Conservation (phyloP, 2,888 invertebrate species). For the Acleris literana region DNA sequence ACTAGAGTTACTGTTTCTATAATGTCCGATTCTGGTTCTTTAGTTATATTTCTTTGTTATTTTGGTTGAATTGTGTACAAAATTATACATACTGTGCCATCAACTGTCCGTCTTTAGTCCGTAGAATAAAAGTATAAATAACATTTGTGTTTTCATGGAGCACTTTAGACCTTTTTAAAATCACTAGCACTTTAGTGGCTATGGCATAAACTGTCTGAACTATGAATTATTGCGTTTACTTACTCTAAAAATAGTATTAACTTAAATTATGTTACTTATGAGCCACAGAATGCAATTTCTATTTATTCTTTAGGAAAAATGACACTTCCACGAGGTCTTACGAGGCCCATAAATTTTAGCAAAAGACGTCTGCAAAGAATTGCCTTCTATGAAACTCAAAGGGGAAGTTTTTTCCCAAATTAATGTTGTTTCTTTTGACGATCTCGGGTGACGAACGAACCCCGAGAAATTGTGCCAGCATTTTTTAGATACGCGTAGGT, state of each 20-base stretch:
- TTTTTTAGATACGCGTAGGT: slow-evolving; percentile 19
- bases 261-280: not conserved
- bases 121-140: too few relatives aligned
- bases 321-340: slow-evolving; percentile 27
- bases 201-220: too few relatives aligned
- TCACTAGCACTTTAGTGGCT: too few relatives aligned
- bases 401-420: slow-evolving; percentile 29
- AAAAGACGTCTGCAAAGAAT: slow-evolving; percentile 28
- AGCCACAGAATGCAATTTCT: slow-evolving; percentile 14
- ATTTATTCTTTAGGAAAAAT: slow-evolving; percentile 28
- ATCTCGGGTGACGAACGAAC: slow-evolving; percentile 13
- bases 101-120: too few relatives aligned
- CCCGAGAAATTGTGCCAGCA: slow-evolving; percentile 14
- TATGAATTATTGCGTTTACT: not conserved
- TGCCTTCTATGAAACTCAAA: slow-evolving; percentile 33
- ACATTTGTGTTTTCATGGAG: too few relatives aligned
- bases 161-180: too few relatives aligned
- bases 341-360: slow-evolving; percentile 27
- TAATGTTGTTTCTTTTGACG: slow-evolving; percentile 34
- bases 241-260: not conserved
- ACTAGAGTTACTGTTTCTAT: too few relatives aligned
- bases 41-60: too few relatives aligned
- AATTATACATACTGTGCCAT: too few relatives aligned
- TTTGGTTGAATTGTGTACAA: too few relatives aligned
- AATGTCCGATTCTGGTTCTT: too few relatives aligned